Conservation (phyloP, 1,140 invertebrate species). For the Panagrolaimus sp. region DNA sequence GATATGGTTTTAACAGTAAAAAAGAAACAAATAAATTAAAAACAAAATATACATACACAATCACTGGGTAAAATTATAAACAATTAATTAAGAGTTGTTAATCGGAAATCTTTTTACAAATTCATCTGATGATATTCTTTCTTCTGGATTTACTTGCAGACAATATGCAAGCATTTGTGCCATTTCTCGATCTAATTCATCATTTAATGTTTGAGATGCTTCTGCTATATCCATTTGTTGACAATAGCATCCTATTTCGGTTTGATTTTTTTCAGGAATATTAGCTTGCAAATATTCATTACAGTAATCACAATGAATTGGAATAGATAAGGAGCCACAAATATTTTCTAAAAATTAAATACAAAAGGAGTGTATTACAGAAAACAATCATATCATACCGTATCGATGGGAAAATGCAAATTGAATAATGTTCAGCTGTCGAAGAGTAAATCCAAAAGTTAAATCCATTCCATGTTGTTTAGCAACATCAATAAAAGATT, state of each 20-base stretch:
- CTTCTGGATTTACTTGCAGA: neutral
- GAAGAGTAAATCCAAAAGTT: neutral
- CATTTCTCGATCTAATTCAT: neutral
- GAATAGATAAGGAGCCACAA: neutral
- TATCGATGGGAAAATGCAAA: conserved; percentile 1
- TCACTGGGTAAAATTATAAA: no score
- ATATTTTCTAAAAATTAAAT: neutral
- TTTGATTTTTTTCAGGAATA: neutral
- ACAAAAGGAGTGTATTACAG: neutral
- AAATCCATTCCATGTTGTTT: neutral
- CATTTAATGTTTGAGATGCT: neutral
- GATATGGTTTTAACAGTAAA: no score
- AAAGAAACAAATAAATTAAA: no score
- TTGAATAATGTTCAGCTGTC: neutral
- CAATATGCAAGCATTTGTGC: neutral
- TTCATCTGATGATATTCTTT: neutral
- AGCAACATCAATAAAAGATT: neutral
- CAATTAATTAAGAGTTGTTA: no score
- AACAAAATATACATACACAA: no score
- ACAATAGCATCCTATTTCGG: neutral
- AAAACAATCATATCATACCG: neutral
- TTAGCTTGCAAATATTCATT: neutral
- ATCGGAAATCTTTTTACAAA: no score
- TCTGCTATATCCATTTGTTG: neutral
- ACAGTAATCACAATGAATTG: neutral